phyloP scores from a whole-genome alignment of 1,140 invertebrate genomes.

The Nasonia longicornis region DNA sequence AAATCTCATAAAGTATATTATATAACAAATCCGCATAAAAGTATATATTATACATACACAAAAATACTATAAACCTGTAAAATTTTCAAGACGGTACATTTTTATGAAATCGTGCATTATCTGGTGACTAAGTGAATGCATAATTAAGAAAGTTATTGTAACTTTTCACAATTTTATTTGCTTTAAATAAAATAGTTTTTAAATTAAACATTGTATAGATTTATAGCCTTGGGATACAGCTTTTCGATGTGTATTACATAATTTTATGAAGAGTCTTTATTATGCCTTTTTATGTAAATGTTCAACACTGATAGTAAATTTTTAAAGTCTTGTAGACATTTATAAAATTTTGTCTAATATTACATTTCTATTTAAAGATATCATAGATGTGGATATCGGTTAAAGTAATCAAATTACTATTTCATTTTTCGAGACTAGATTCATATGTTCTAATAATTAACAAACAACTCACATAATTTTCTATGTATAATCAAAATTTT shows the following conservation, averaged over 20 bases:
- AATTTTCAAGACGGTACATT: not conserved
- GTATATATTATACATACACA: conserved; percentile 3
- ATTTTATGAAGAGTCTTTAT: not conserved
- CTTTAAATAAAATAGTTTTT: not conserved
- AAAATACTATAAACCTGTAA: not conserved
- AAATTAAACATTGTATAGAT: not conserved
- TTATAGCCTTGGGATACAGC: not conserved
- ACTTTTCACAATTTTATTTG: not conserved
- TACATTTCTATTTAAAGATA: not conserved
- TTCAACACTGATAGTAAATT: no score
- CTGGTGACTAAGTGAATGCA: not conserved
- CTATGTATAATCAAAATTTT: not conserved
- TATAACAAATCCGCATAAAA: conserved; percentile 12
- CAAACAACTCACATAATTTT: not conserved
- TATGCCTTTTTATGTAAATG: not conserved
- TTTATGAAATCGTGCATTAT: not conserved
- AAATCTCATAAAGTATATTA: conserved; percentile 10
- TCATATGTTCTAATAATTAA: not conserved
- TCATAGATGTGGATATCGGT: not conserved
- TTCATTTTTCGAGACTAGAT: not conserved
- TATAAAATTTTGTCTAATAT: no score
- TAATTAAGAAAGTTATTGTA: not conserved
- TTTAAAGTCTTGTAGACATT: no score
- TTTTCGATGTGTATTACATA: not conserved
- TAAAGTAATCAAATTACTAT: not conserved